These are phyloP conservation scores for Euzetes globulus DNA, from an alignment of 2,888 invertebrate genomes.

Conservation along the genomic window DNA sequence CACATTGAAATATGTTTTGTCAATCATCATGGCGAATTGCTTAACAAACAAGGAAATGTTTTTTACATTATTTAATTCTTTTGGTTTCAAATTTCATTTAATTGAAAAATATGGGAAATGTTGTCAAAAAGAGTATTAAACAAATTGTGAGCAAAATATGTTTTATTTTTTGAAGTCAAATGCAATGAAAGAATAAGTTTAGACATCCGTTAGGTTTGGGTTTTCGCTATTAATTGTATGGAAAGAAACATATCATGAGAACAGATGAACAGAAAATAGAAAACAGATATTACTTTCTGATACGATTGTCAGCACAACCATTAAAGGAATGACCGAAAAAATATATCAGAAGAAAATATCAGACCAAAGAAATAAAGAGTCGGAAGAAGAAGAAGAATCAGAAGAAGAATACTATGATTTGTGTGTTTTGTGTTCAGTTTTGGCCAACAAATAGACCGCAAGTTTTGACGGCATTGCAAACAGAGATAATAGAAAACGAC, in stretches of 20 bases:
- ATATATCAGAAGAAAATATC: not conserved
- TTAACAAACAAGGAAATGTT: too few relatives aligned
- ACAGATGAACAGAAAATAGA: not conserved
- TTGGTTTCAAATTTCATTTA: too few relatives aligned
- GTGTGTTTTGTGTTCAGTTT: not conserved
- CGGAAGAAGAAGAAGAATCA: not conserved
- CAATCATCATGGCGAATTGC: too few relatives aligned
- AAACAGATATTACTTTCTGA: conserved; percentile 5
- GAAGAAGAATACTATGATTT: conserved; percentile 2
- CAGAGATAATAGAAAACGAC: conserved; percentile 3
- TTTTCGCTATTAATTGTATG: conserved; percentile 9
- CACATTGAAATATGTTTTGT: too few relatives aligned
- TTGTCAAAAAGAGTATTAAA: too few relatives aligned
- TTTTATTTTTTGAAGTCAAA: too few relatives aligned
- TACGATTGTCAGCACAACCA: not conserved
- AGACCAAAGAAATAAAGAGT: not conserved
- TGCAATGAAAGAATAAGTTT: not conserved
- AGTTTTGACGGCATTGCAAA: not conserved
- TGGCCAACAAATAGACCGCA: not conserved
- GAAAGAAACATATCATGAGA: not conserved
- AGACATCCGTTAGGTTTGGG: not conserved
- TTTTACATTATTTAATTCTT: too few relatives aligned
- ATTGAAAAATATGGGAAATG: too few relatives aligned
- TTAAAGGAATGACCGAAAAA: not conserved
- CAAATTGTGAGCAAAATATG: too few relatives aligned